These are phyloP conservation scores for Mystacides longicornis DNA, from an alignment of 2,888 invertebrate species.

Conservation along the genomic window DNA sequence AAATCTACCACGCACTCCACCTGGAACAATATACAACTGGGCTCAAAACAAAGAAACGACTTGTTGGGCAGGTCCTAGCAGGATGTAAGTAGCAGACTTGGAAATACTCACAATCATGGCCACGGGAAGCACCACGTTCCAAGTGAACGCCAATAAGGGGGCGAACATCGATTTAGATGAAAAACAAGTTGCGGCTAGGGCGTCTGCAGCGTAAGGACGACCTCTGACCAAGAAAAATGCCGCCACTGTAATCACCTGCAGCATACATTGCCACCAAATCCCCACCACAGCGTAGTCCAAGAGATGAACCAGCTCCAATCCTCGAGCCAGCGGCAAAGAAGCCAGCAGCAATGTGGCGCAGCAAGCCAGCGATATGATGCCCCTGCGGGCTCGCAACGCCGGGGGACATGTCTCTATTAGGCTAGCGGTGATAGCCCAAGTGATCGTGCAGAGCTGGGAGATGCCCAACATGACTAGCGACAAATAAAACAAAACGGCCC, in stretches of 20 bases:
- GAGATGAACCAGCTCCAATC: conserved; percentile 75
- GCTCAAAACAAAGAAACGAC: too few relatives aligned
- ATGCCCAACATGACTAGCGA: conserved; percentile 80
- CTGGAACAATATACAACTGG: too few relatives aligned
- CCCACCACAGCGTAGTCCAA: conserved; percentile 79
- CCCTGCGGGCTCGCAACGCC: not conserved
- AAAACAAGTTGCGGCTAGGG: conserved; percentile 55
- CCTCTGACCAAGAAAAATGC: conserved; percentile 85
- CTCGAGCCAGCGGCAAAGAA: conserved; percentile 32
- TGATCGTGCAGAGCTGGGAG: conserved; percentile 77
- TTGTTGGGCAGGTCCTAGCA: too few relatives aligned
- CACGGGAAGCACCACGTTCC: conserved; percentile 83
- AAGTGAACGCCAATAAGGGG: conserved; percentile 70
- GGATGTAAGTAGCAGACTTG: too few relatives aligned
- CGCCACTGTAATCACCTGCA: conserved; percentile 67
- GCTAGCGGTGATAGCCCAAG: not conserved
- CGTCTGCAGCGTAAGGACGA: conserved; percentile 76
- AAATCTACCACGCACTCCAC: conserved; percentile 42
- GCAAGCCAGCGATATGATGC: not conserved
- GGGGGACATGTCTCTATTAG: not conserved
- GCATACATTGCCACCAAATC: conserved; percentile 78
- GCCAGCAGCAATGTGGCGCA: not conserved
- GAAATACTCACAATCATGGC: conserved; percentile 59
- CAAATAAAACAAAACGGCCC: conserved; percentile 82
- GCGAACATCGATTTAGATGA: conserved; percentile 51